phyloP scores from a whole-genome alignment of 2,888 invertebrate species.

The Amblyjoppa proteus region DNA sequence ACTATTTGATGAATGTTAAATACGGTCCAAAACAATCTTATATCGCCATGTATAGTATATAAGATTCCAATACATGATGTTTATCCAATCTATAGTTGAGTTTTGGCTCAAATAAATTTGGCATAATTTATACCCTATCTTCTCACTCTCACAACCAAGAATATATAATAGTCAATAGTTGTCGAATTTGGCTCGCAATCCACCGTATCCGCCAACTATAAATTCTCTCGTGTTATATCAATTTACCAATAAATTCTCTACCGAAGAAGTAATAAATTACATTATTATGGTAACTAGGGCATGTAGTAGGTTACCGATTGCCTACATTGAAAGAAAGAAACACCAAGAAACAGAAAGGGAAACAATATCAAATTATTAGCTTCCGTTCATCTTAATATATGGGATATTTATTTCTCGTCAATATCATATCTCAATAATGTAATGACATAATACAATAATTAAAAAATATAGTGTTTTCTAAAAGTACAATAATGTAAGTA shows the following conservation, averaged over 20 bases:
- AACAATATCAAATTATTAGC: background rate
- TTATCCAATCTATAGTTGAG: too few relatives aligned
- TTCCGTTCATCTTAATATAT: constrained; percentile 59
- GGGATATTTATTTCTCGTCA: constrained; percentile 80
- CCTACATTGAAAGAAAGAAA: background rate
- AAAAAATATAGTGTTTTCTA: constrained; percentile 84
- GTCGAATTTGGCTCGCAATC: background rate
- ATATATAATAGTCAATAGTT: background rate
- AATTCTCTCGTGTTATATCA: background rate
- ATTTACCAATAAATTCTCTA: background rate
- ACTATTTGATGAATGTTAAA: too few relatives aligned
- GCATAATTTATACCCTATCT: too few relatives aligned
- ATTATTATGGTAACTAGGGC: background rate
- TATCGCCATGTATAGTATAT: too few relatives aligned
- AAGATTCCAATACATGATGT: too few relatives aligned
- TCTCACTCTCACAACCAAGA: too few relatives aligned
- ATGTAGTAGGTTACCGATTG: background rate
- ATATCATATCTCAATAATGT: constrained; percentile 80
- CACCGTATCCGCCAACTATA: background rate
- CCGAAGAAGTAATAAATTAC: background rate
- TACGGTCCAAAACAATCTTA: too few relatives aligned
- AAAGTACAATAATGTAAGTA: constrained; percentile 81
- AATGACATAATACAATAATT: constrained; percentile 82
- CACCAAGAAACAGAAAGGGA: background rate
- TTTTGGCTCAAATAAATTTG: too few relatives aligned